Base-by-base conservation (phyloP, 1,140 invertebrate species). In the Pentalonia nigronervosa region DNA sequence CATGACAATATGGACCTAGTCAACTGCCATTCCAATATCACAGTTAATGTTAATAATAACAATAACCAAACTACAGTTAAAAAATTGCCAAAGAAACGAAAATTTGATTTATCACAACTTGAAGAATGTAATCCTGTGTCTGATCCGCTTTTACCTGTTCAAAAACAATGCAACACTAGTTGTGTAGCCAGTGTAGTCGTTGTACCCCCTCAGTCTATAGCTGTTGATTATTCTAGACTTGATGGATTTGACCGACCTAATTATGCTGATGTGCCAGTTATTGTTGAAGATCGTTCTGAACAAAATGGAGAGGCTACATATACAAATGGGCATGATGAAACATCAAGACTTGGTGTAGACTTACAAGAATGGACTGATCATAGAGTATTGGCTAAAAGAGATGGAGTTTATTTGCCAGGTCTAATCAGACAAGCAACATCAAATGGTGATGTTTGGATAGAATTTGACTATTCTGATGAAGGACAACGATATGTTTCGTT, bases 281-380 rank as follows among this genome's bases (percentile, higher is more conserved):
- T 93, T 21, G 91, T 93, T 36, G 81, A 86, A 50, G 91, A 86
- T 86, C 81, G 41, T 93, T 86, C 47, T 36, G 91, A 92, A 34
- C 60, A 23, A 83, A 93, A 84, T 21, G 91, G 45, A 17, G 91
- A 86, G 23, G 7, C 53, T 47, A 56, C 47, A 47, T 83, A 34
- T 34, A 84, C 91, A 84, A 93, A 93, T 45, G 91, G 48, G 21
- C 91, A 86, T 41, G 36, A 90, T 86, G 91, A 93, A 50, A 56
- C 76, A 41, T 21, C 67, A 41, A 86, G 81, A 45, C 48, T 86
- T 45, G 91, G 50, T 84, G 96, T 99, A 94, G 98, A 99, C 95
- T 96, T 99, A 94, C 97, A 96, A 94, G 98, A 99, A 95, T 99
- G 98, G 98, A 97, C 97, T 94, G 97, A 98, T 94, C 98, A 98